Percentiles rank a stretch among this genome's conserved stretches.
phyloP scores from a whole-genome alignment of 2,113 vertebrate species.

The Hemibagrus wyckioides region DNA sequence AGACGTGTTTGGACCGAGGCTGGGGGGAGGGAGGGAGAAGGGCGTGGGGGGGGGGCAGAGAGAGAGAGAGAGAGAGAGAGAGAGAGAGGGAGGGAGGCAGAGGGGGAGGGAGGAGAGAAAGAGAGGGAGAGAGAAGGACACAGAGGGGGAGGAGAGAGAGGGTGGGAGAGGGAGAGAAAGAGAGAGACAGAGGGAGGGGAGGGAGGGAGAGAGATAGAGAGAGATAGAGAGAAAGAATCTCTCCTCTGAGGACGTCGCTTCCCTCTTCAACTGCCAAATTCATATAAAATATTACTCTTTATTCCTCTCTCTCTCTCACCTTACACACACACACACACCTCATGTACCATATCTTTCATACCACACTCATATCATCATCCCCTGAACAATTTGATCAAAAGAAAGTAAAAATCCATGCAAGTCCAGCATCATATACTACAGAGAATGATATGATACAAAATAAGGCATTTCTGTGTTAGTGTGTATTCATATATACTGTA shows the following conservation, averaged over 20 bases:
- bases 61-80: no score
- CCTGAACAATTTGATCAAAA: conserved; percentile 70
- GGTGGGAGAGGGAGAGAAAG: no score
- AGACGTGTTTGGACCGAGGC: conserved; percentile 57
- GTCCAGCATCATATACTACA: conserved; percentile 99
- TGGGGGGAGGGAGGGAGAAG: conserved; percentile 54
- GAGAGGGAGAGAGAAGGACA: no score
- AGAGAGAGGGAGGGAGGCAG: conserved; percentile 52
- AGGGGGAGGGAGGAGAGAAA: conserved; percentile 31
- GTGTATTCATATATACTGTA: conserved; percentile 62
- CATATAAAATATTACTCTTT: not conserved
- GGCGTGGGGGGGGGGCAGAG: conserved; percentile 39
- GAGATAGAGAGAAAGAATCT: conserved; percentile 37
- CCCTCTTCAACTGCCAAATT: conserved; percentile 33
- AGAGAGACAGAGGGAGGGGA: conserved; percentile 18
- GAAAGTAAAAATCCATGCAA: conserved; percentile 91
- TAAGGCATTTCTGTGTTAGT: conserved; percentile 96
- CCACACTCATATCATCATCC: conserved; percentile 42
- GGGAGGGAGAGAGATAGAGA: conserved; percentile 26
- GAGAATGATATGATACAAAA: conserved; percentile 99
- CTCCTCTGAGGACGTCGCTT: conserved; percentile 7
- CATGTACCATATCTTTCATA: conserved; percentile 46
- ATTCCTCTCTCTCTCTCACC: not conserved
- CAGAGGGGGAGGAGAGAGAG: no score
- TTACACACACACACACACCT: conserved; percentile 23